Conservation (phyloP, 2,113 vertebrate species). For the crab-eating macaque (Macaca fascicularis) region DNA sequence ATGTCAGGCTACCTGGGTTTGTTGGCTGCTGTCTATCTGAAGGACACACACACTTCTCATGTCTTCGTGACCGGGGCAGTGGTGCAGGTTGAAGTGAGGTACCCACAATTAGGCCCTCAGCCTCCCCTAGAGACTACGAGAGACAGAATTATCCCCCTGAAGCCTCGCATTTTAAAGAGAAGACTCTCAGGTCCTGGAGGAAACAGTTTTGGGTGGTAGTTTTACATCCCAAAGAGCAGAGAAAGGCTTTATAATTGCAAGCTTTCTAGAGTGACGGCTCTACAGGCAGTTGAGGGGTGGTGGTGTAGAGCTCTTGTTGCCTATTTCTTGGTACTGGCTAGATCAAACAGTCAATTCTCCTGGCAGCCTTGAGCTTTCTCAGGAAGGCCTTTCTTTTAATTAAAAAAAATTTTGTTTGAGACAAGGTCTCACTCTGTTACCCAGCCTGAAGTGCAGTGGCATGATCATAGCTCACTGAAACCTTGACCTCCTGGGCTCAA, state of each 20-base stretch:
- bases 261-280: neutral
- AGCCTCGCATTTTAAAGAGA: neutral
- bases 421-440: neutral
- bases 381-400: neutral
- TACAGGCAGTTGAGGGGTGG: no score
- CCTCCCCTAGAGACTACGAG: neutral
- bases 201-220: neutral
- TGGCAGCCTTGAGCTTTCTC: neutral
- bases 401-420: neutral
- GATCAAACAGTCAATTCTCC: neutral
- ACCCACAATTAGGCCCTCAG: neutral
- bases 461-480: neutral
- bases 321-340: neutral
- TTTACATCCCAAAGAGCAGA: neutral
- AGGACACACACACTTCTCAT: neutral
- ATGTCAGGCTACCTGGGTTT: neutral
- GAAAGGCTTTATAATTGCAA: neutral
- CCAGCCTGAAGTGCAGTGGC: neutral
- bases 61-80: neutral
- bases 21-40: neutral
- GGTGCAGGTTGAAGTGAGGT: neutral
- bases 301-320: neutral
- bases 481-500: neutral
- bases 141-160: neutral
- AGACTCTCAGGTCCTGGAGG: neutral